phyloP scores from a whole-genome alignment of 1,140 invertebrate genomes.

The Euglossa dilemma region DNA sequence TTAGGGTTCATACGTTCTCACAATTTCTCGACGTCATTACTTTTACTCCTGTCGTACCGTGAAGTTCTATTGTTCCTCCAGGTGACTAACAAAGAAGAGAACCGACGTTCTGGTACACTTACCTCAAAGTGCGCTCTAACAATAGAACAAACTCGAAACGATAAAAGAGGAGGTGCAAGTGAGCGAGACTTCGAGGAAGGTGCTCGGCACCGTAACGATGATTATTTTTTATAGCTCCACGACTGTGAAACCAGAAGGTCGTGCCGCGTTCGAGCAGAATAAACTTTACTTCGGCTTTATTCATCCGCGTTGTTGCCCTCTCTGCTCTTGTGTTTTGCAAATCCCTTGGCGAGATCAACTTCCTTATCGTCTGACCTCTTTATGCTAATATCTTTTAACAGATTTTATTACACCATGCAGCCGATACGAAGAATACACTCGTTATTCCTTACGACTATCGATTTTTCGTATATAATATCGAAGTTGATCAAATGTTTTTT shows the following conservation, averaged over 20 bases:
- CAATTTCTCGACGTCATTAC: slow-evolving; percentile 7
- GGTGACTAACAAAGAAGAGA: slow-evolving; percentile 42
- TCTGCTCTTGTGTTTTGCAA: not conserved
- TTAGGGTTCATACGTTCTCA: not conserved
- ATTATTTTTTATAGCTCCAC: slow-evolving; percentile 53
- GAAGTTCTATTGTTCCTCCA: slow-evolving; percentile 34
- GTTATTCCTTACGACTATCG: not conserved
- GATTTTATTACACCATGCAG: not conserved
- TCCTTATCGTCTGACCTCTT: not conserved
- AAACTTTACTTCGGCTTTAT: slow-evolving; percentile 28
- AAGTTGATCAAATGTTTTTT: too few species aligned
- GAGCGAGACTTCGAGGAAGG: slow-evolving; percentile 47
- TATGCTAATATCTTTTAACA: not conserved
- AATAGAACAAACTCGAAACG: slow-evolving; percentile 53
- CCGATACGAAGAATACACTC: not conserved
- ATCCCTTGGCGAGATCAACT: not conserved
- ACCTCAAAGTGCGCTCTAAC: slow-evolving; percentile 38
- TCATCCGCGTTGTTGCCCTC: not conserved
- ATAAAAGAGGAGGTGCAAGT: slow-evolving; percentile 50
- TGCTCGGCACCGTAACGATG: slow-evolving; percentile 32
- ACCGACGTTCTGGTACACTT: slow-evolving; percentile 49
- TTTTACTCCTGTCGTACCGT: slow-evolving; percentile 27
- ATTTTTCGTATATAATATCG: not conserved
- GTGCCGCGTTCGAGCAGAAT: not conserved
- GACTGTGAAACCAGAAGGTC: not conserved